phyloP scores from a whole-genome alignment of 2,888 invertebrate genomes.

The Drosophila trichaetosa region DNA sequence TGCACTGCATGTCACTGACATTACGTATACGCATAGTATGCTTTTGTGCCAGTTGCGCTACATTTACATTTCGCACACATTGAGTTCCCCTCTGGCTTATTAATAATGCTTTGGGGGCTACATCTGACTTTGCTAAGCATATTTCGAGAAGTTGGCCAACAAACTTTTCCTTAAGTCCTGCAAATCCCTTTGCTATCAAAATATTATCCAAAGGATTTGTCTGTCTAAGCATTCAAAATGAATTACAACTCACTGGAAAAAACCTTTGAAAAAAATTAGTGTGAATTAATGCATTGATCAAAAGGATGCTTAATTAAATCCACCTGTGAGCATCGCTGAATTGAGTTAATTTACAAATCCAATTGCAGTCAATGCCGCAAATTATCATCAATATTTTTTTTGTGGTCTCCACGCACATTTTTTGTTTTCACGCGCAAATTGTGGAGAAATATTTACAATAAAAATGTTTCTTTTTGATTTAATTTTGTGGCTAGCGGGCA shows the following conservation, averaged over 20 bases:
- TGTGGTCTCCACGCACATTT: conserved; percentile 18
- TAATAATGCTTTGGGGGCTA: conserved; percentile 38
- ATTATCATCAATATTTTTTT: conserved; percentile 56
- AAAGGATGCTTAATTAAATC: conserved; percentile 57
- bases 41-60: conserved; percentile 60
- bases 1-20: conserved; percentile 61
- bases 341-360: conserved; percentile 73
- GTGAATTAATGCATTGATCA: background rate
- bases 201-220: conserved; percentile 10
- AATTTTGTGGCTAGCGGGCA: conserved; percentile 53
- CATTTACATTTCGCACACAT: conserved; percentile 55
- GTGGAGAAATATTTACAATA: conserved; percentile 30
- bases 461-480: conserved; percentile 66
- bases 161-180: conserved; percentile 20
- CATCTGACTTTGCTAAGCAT: conserved; percentile 40
- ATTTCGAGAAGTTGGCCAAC: conserved; percentile 16
- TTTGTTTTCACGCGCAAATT: conserved; percentile 37
- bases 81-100: conserved; percentile 45
- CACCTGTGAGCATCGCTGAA: conserved; percentile 45
- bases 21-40: conserved; percentile 60
- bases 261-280: background rate
- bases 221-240: background rate
- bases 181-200: conserved; percentile 29
- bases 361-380: conserved; percentile 53
- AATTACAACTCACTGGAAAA: background rate